phyloP scores from a whole-genome alignment of 2,888 invertebrate species.

The Eutolmus rufibarbis region DNA sequence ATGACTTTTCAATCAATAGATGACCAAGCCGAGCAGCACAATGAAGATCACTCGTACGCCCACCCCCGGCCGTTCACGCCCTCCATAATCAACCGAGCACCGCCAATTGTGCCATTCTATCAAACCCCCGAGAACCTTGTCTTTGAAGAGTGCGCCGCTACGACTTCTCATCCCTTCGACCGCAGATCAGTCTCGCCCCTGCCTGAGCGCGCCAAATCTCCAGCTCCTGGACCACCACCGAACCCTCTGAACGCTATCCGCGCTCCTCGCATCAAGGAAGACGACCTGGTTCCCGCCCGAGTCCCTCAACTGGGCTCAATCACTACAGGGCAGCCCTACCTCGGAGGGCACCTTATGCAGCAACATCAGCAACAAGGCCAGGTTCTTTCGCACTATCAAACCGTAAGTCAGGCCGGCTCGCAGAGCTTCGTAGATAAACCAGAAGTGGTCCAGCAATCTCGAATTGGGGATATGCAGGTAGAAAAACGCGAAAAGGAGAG shows the following conservation, averaged over 20 bases:
- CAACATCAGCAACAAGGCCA: slow-evolving; percentile 51
- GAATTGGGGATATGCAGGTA: slow-evolving; percentile 64
- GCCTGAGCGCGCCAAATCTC: slow-evolving; percentile 72
- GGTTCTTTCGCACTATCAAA: slow-evolving; percentile 63
- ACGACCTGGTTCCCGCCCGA: slow-evolving; percentile 52
- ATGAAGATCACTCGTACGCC: slow-evolving; percentile 57
- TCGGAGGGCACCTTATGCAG: slow-evolving; percentile 48
- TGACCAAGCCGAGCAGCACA: slow-evolving; percentile 63
- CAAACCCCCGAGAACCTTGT: slow-evolving; percentile 74
- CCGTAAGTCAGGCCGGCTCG: slow-evolving; percentile 61
- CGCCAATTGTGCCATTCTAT: slow-evolving; percentile 78
- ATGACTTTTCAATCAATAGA: slow-evolving; percentile 73
- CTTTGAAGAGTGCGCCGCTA: slow-evolving; percentile 70
- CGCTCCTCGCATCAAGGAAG: slow-evolving; percentile 70
- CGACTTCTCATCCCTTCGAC: slow-evolving; percentile 69
- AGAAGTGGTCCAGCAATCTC: slow-evolving; percentile 64
- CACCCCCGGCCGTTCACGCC: slow-evolving; percentile 71
- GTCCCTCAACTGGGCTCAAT: slow-evolving; percentile 60
- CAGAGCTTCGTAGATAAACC: slow-evolving; percentile 64
- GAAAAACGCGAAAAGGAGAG: slow-evolving; percentile 65
- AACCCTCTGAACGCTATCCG: slow-evolving; percentile 71
- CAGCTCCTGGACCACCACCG: slow-evolving; percentile 75
- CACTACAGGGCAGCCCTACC: slow-evolving; percentile 61
- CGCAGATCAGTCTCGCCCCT: slow-evolving; percentile 73
- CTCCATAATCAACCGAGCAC: slow-evolving; percentile 73